These are phyloP conservation scores for Physella acuta DNA, from an alignment of 1,140 invertebrate species.

Conservation along the genomic window DNA sequence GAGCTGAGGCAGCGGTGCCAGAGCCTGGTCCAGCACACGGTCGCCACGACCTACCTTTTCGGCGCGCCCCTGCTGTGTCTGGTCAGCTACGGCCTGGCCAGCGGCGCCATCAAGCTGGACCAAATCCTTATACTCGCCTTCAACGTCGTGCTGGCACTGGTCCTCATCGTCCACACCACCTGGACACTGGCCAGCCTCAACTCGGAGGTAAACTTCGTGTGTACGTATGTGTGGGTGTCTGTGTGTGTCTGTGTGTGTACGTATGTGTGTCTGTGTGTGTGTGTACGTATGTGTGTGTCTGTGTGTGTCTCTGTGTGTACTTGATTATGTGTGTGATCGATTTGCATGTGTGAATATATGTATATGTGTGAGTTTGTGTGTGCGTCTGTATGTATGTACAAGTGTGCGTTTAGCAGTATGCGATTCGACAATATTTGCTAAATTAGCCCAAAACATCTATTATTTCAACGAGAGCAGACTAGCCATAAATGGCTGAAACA, in stretches of 20 bases:
- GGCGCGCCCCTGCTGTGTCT: slow-evolving; percentile 4
- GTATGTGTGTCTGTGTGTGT: neutral
- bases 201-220: neutral
- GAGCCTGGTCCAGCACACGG: slow-evolving; percentile 5
- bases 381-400: too few species aligned
- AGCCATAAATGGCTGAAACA: too few species aligned
- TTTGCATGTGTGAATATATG: too few species aligned
- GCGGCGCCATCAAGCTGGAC: neutral
- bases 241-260: neutral
- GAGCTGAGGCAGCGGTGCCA: neutral
- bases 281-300: neutral
- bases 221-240: neutral
- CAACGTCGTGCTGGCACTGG: slow-evolving; percentile 4
- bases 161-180: slow-evolving; percentile 2
- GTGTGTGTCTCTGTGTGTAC: too few species aligned
- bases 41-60: slow-evolving; percentile 12
- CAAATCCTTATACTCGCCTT: neutral
- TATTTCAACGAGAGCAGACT: too few species aligned
- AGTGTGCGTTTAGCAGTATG: too few species aligned
- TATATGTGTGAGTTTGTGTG: too few species aligned
- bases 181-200: slow-evolving; percentile 8
- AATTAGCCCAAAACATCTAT: too few species aligned
- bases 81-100: neutral
- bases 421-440: too few species aligned
- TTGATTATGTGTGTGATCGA: too few species aligned